Percentiles rank a stretch among this genome's conserved stretches.
These are phyloP conservation scores for Sandelia bainsii DNA, from an alignment of 2,797 vertebrate genomes.

Conservation along the genomic window DNA sequence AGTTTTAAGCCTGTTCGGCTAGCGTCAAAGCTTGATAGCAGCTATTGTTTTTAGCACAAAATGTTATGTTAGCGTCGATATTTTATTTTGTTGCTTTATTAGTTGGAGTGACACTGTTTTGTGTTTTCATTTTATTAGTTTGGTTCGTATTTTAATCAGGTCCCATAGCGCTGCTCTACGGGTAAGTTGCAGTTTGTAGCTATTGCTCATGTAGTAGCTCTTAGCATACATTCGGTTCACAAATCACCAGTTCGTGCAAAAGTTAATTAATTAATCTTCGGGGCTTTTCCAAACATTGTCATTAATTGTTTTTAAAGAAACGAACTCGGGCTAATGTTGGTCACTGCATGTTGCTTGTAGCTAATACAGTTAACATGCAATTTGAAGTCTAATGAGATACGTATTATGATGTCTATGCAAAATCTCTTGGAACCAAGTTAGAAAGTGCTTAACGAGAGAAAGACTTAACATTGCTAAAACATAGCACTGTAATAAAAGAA, in stretches of 20 bases:
- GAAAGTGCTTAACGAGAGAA: neutral
- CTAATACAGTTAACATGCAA: neutral
- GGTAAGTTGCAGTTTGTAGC: neutral
- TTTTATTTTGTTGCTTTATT: neutral
- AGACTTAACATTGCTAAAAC: neutral
- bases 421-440: neutral
- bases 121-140: neutral
- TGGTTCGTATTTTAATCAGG: neutral
- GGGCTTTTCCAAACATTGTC: no score
- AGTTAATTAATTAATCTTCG: neutral
- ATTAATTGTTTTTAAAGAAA: no score
- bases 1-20: constrained; percentile 59
- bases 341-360: no score
- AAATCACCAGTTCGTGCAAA: neutral
- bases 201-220: neutral
- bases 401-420: neutral
- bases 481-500: neutral
- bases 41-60: constrained; percentile 79
- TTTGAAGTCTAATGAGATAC: neutral
- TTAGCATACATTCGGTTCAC: neutral
- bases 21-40: constrained; percentile 40
- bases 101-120: accelerated
- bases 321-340: no score
- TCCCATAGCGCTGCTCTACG: neutral
- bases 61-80: neutral